Conservation (phyloP, 2,888 invertebrate genomes). For the Steinernema carpocapsae region DNA sequence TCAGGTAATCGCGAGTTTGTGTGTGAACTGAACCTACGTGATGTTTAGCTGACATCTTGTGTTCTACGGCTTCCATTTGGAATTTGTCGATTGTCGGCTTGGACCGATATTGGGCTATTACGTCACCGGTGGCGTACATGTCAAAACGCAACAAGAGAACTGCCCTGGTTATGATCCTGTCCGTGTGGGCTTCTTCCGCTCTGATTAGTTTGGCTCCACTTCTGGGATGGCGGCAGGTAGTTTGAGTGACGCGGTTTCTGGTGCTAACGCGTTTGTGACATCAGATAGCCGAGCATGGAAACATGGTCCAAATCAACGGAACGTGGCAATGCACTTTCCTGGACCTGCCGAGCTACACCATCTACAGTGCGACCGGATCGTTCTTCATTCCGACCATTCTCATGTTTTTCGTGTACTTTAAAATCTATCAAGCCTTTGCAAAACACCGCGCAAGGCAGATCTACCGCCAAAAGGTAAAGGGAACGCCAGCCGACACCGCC, state of each 20-base stretch:
- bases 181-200: conserved; percentile 71
- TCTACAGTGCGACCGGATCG: conserved; percentile 77
- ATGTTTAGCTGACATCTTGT: conserved; percentile 70
- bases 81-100: conserved; percentile 72
- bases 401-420: conserved; percentile 98
- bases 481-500: background rate
- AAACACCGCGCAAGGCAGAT: conserved; percentile 69
- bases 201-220: conserved; percentile 72
- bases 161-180: conserved; percentile 70
- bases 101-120: conserved; percentile 70
- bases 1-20: conserved; percentile 60
- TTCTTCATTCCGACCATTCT: conserved; percentile 99
- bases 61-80: conserved; percentile 72
- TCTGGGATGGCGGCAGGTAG: conserved; percentile 71
- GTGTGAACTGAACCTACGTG: no score
- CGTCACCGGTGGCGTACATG: conserved; percentile 71
- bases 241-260: background rate
- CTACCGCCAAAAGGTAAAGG: conserved; percentile 68
- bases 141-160: conserved; percentile 67
- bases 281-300: conserved; percentile 52
- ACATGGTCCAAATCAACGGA: conserved; percentile 51
- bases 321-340: conserved; percentile 60
- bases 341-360: conserved; percentile 70
- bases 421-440: conserved; percentile 79
- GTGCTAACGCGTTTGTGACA: conserved; percentile 2